Evolutionary conservation across 2,113 vertebrate genomes (phyloP), one percentile per base, ranked within the genome.

Genomic region (Neolamprologus hecqui): DNA sequence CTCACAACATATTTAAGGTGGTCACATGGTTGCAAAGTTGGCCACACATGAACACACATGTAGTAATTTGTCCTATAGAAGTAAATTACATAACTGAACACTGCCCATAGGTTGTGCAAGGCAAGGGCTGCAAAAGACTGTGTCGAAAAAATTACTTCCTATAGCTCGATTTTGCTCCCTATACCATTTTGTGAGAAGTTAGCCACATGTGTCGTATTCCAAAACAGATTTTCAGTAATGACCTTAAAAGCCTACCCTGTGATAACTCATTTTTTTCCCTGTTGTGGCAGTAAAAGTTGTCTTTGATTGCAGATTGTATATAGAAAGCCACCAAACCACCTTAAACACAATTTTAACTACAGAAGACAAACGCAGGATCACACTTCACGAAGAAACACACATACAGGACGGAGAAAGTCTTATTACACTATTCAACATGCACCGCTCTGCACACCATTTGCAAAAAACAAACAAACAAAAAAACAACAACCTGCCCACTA

Each of bases 201-300:
- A 31, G 45, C 9, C 26, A 31, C 73, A 49, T 4, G 6, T 11
- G 23, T 31, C 26, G 2, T 19, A 10, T n/a, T n/a, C 17, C 3
- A 77, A 51, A n/a, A 51, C 45, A 51, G 26, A 77, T 4, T 49
- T 77, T 49, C 15, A 77, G 26, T 77, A 31, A 77, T 33, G 3
- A 77, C 17, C 15, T 77, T 51, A n/a, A 33, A 77, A n/a, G 19
- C 15, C 4, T 33, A n/a, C 26, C 23, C 26, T 31, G 15, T 31
- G 15, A 31, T 19, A 19, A 77, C 26, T 47, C 1, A 1, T 47
- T 1, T 75, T 60, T 35, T 1, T 0, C 0, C 17, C 23, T 47
- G 23, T 12, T 47, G 13, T 26, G 68, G 40, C 14, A 35, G 26
- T 58, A 21, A 37, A 26, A 28, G 13, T 23, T 75, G 6, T 0